Evolutionary conservation across 2,888 invertebrate genomes (phyloP).

Genomic region (Lepeophtheirus nordmannii): DNA sequence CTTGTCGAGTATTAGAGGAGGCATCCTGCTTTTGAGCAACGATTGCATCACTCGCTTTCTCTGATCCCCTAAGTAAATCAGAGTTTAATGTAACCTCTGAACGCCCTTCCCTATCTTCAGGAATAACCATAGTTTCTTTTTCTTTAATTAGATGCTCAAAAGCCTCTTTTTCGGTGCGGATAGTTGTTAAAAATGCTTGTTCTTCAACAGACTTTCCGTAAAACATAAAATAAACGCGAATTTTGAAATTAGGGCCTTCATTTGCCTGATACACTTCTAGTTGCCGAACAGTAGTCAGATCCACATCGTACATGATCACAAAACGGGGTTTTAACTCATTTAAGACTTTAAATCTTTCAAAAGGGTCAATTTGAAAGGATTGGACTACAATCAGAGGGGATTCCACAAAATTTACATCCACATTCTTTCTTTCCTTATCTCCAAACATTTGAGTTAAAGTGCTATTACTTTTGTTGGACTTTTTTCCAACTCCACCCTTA

Average conservation of each 20-base stretch:
- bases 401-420: background rate
- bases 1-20: slow-evolving; percentile 1
- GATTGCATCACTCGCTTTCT: slow-evolving; percentile 6
- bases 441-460: no score
- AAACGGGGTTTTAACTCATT: slow-evolving; percentile 53
- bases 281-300: slow-evolving; percentile 70
- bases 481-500: slow-evolving; percentile 26
- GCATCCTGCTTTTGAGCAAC: background rate
- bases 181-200: slow-evolving; percentile 76
- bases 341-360: slow-evolving; percentile 54
- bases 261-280: slow-evolving; percentile 61
- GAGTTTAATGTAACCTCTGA: background rate
- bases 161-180: slow-evolving; percentile 80
- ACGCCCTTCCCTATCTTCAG: slow-evolving; percentile 65
- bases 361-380: slow-evolving; percentile 39
- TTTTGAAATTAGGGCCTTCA: slow-evolving; percentile 34
- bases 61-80: slow-evolving; percentile 8
- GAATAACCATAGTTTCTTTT: slow-evolving; percentile 67
- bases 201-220: slow-evolving; percentile 68
- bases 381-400: slow-evolving; percentile 33
- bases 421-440: slow-evolving; percentile 23
- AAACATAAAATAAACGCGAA: slow-evolving; percentile 15
- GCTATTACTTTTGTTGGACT: slow-evolving; percentile 24
- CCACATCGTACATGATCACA: slow-evolving; percentile 75
- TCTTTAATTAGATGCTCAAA: slow-evolving; percentile 81